Evolutionary conservation across 2,888 invertebrate genomes (phyloP), one percentile per base, ranked within the genome.

Genomic region (Drepana falcataria): DNA sequence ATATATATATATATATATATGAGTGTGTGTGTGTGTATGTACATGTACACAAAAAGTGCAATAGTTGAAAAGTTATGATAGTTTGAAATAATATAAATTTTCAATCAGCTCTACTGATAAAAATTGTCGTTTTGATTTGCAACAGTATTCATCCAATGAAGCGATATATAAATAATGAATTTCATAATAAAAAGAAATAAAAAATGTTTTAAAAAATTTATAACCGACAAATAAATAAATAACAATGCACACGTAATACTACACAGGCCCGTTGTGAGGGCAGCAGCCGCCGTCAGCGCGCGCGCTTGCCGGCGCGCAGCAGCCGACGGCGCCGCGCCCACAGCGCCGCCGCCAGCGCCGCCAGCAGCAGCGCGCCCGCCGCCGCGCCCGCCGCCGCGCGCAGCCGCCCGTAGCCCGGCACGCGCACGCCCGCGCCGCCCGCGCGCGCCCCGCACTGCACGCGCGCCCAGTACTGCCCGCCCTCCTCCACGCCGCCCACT

Each of bases 401-500:
- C 79, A 95, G 93, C 57, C 94, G 93, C 60, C 93, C 92, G 79
- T 94, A 95, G 52, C 94, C 93, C 48, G 96, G 95, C 67, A 95
- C 94, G 59, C 92, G 92, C 55, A 95, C 84, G 56, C 91, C 87
- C 51, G 94, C 91, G 65, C 92, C 93, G 51, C 93, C 93, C 49
- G 92, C 89, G n/a, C 93, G 92, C 64, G 93, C 90, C 64, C 92
- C 93, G 71, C 96, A 94, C 59, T 93, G 80, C 57, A 97, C 95
- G 82, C 95, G 94, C 71, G 96, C 94, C 70, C 93, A 92, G 79
- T 96, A 96, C 53, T 90, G 92, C 67, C 91, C 93, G 63, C 96
- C 96, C 73, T 96, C 96, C 66, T 93, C 93, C 63, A 96, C 87
- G 61, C 92, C 92, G 67, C 93, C 92, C 64, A 96, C 95, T 94